Evolutionary conservation across 2,888 invertebrate genomes (phyloP), one percentile per base, ranked within the genome.

Genomic region (Digitonthophagus gazella): DNA sequence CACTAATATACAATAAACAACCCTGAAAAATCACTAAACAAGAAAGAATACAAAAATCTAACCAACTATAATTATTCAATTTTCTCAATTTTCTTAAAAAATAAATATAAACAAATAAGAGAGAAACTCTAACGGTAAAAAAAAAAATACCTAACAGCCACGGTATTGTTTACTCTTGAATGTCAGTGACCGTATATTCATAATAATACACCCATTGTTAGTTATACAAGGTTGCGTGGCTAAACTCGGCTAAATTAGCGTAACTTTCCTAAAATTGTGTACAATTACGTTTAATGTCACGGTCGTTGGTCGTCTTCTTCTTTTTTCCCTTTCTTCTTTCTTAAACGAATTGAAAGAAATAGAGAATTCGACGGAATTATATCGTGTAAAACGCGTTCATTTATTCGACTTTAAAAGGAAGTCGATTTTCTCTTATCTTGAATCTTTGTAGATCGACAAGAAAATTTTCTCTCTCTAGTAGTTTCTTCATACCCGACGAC

Each of bases 401-500:
- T 44, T 5, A 3, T 1, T 8, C 28, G 2, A 5, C 28, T 8
- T 22, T 22, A 22, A 22, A 22, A 22, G 6, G 22, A 22, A 22
- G 6, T 22, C 6, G 3, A 22, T 22, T 22, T 22, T 22, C 22
- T 22, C 28, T 44, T 44, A 44, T 44, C 28, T 44, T 11, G 28
- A 44, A 44, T 44, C 6, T 44, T n/a, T 44, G 11, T 44, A 3
- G 28, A 44, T 8, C 28, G 8, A 44, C 8, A 44, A 44, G 61
- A 61, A 61, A 61, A 61, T 61, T 61, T 18, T 19, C 61, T 20
- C 61, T 61, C 18, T 3, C 3, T 22, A 58, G 61, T 19, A 61
- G 20, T 61, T 61, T 61, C 20, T 16, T 61, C 19, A 19, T 61
- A 19, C 18, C n/a, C 61, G 20, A 57, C 5, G 20, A 61, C 5